Percentiles rank a stretch among this genome's conserved stretches.
Evolutionary conservation across 2,888 invertebrate species (phyloP).

Genomic region (Ectobius pallidus): DNA sequence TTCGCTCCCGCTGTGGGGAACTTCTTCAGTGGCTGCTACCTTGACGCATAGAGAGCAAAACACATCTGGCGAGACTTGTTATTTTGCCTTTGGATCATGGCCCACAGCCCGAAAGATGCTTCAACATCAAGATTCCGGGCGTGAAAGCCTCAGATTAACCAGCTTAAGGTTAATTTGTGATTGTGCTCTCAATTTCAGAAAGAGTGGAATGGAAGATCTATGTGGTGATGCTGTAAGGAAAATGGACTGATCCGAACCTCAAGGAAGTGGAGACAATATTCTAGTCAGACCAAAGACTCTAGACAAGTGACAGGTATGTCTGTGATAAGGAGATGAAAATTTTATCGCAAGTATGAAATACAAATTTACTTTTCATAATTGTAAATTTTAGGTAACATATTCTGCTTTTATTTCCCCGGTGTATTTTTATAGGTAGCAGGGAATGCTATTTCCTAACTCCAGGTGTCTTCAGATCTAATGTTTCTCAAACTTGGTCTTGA

Average conservation of each 20-base stretch:
- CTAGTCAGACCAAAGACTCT: constrained; percentile 44
- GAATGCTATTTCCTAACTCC: too few species aligned
- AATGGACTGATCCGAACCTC: constrained; percentile 38
- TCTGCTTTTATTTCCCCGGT: constrained; percentile 4
- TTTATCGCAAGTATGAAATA: constrained; percentile 28
- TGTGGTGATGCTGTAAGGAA: constrained; percentile 37
- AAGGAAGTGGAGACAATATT: constrained; percentile 40
- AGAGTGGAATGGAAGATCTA: constrained; percentile 42
- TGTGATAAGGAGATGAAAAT: constrained; percentile 33
- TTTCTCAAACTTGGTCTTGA: too few species aligned
- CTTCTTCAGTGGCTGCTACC: too few species aligned
- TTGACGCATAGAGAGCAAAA: too few species aligned
- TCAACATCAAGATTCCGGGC: too few species aligned
- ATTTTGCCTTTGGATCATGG: too few species aligned
- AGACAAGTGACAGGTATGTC: constrained; percentile 36
- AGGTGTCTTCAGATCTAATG: too few species aligned
- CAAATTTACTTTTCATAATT: constrained; percentile 11
- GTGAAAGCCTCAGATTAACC: too few species aligned
- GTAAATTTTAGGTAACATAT: constrained; percentile 1
- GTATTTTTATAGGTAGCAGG: constrained; percentile 19
- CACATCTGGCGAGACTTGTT: too few species aligned
- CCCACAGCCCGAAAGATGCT: too few species aligned
- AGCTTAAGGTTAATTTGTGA: background rate
- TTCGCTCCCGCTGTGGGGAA: too few species aligned
- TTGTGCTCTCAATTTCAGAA: constrained; percentile 31